phyloP scores from a whole-genome alignment of 2,888 invertebrate species.

The Apodemia duryi region DNA sequence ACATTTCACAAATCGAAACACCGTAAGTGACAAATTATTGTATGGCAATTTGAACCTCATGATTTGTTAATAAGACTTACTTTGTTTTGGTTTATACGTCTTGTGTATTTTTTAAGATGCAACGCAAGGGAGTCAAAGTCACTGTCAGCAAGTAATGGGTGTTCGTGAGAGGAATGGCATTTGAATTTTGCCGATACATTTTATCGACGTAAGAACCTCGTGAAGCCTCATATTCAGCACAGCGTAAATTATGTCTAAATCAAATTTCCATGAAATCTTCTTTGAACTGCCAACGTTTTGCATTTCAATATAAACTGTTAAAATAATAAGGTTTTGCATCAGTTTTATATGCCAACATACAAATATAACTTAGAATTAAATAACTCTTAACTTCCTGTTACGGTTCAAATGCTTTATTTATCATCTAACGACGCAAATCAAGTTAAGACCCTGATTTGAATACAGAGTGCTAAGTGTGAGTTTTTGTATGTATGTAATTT shows the following conservation, averaged over 20 bases:
- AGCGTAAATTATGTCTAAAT: slow-evolving; percentile 9
- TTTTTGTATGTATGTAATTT: no score
- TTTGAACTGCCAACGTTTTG: not conserved
- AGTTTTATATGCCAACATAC: no score
- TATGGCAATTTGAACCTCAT: slow-evolving; percentile 30
- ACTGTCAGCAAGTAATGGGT: slow-evolving; percentile 75
- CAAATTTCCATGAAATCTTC: not conserved
- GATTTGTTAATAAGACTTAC: slow-evolving; percentile 22
- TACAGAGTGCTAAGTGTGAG: no score
- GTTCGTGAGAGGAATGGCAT: slow-evolving; percentile 72
- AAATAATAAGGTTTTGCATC: no score
- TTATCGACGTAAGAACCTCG: slow-evolving; percentile 3
- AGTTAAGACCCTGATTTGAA: no score
- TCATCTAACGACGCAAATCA: no score
- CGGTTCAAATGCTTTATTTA: no score
- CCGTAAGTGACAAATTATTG: slow-evolving; percentile 26
- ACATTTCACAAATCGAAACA: slow-evolving; percentile 32
- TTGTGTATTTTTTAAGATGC: slow-evolving; percentile 39
- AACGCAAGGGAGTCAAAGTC: slow-evolving; percentile 72
- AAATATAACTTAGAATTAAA: no score
- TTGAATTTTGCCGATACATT: slow-evolving; percentile 49
- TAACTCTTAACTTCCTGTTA: no score
- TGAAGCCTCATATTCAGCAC: slow-evolving; percentile 1
- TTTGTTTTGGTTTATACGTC: slow-evolving; percentile 31
- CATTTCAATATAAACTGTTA: no score